These are phyloP conservation scores for Microctenopoma steveboyesi DNA, from an alignment of 2,797 vertebrate species.

Conservation along the genomic window DNA sequence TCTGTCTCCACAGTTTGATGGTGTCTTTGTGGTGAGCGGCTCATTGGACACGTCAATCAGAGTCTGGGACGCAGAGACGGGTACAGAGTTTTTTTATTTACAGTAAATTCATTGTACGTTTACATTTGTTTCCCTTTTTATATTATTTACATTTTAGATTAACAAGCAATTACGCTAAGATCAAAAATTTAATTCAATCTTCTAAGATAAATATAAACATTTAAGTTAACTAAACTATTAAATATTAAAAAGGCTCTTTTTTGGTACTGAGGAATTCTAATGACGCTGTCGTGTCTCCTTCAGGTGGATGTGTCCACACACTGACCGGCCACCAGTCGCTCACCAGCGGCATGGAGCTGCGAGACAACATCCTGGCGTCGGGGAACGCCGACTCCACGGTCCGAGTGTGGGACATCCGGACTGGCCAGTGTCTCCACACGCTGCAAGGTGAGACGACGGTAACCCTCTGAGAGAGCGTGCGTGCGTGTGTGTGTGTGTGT, in stretches of 20 bases:
- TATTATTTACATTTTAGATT: too few relatives aligned
- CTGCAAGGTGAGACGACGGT: constrained; percentile 86
- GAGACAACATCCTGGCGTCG: constrained; percentile 93
- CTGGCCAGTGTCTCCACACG: constrained; percentile 95
- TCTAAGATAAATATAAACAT: too few relatives aligned
- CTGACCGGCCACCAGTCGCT: constrained; percentile 94
- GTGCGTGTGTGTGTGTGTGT: background rate
- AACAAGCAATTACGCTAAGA: too few relatives aligned
- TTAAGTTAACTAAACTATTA: too few relatives aligned
- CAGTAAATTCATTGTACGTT: too few relatives aligned
- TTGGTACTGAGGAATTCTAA: too few relatives aligned
- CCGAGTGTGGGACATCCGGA: constrained; percentile 95
- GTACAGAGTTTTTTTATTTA: constrained; percentile 28
- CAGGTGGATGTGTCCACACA: constrained; percentile 92
- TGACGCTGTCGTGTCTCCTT: background rate
- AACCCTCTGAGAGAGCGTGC: background rate
- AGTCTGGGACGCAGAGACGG: constrained; percentile 94
- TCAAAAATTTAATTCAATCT: too few relatives aligned
- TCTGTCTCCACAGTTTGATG: constrained; percentile 87
- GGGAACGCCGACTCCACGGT: constrained; percentile 96
- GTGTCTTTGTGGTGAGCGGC: constrained; percentile 92
- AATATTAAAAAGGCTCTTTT: too few relatives aligned
- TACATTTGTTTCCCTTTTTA: too few relatives aligned
- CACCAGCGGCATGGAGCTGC: constrained; percentile 96
- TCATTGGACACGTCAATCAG: constrained; percentile 95